phyloP scores from a whole-genome alignment of 2,888 invertebrate genomes.

The Cinara cedri region DNA sequence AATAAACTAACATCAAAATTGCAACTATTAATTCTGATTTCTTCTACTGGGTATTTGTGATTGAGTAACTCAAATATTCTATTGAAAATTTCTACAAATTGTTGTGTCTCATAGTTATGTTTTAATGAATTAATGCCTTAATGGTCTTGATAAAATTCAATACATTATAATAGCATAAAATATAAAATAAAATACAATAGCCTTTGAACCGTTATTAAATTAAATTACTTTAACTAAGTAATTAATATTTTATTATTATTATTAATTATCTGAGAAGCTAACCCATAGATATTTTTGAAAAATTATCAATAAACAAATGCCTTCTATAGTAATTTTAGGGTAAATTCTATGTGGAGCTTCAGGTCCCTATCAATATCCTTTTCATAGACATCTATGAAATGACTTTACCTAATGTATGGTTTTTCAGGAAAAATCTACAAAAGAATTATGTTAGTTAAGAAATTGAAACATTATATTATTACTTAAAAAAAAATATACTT shows the following conservation, averaged over 20 bases:
- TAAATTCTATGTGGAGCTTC: not conserved
- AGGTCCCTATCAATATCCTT: not conserved
- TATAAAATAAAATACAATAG: too few species aligned
- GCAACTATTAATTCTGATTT: not conserved
- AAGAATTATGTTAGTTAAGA: not conserved
- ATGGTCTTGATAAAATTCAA: not conserved
- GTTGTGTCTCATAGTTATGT: not conserved
- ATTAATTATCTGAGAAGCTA: not conserved
- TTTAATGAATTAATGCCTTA: not conserved
- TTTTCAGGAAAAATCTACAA: conserved; percentile 7
- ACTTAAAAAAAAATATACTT: not conserved
- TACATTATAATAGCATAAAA: not conserved
- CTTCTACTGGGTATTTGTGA: not conserved
- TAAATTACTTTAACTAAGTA: not conserved
- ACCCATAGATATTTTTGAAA: too few species aligned
- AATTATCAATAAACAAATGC: not conserved
- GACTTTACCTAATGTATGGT: not conserved
- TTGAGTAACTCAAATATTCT: not conserved
- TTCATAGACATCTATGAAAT: conserved; percentile 3
- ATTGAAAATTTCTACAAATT: not conserved
- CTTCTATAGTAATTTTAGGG: not conserved
- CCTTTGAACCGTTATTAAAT: too few species aligned
- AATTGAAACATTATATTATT: not conserved
- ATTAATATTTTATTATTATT: not conserved
- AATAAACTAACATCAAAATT: conserved; percentile 6